A percentile compares a stretch with the other conserved stretches of the same genome.
These are phyloP conservation scores for Himalopsyche anomala DNA, from an alignment of 2,888 invertebrate species.

Conservation along the genomic window DNA sequence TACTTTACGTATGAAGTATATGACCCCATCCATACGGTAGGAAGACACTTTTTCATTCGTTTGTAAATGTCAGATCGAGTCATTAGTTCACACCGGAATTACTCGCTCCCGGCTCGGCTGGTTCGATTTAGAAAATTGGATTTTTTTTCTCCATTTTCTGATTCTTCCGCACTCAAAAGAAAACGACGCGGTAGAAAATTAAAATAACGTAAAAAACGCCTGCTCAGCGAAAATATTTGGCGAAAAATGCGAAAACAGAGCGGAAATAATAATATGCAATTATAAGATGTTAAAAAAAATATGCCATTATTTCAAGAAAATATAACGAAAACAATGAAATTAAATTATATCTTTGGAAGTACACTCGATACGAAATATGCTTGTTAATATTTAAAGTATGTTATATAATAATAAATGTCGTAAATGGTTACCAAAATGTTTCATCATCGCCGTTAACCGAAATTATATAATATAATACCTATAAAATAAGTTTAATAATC, in stretches of 20 bases:
- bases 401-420: too few relatives aligned
- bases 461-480: too few relatives aligned
- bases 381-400: too few relatives aligned
- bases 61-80: slow-evolving; percentile 31
- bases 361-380: too few relatives aligned
- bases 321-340: too few relatives aligned
- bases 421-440: too few relatives aligned
- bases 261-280: slow-evolving; percentile 2
- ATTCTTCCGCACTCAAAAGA: slow-evolving; percentile 15
- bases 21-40: background rate
- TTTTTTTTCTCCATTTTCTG: slow-evolving; percentile 9
- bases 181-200: slow-evolving; percentile 6
- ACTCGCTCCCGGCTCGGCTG: background rate
- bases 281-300: background rate
- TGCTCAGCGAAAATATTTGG: background rate
- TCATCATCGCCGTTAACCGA: too few relatives aligned
- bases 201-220: slow-evolving; percentile 10
- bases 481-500: too few relatives aligned
- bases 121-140: slow-evolving; percentile 34
- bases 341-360: too few relatives aligned
- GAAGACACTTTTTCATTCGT: slow-evolving; percentile 29
- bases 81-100: slow-evolving; percentile 30
- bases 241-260: background rate
- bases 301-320: too few relatives aligned
- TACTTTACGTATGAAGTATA: background rate